Base-by-base conservation (phyloP, 2,113 vertebrate species). In the Saimiri boliviensis region DNA sequence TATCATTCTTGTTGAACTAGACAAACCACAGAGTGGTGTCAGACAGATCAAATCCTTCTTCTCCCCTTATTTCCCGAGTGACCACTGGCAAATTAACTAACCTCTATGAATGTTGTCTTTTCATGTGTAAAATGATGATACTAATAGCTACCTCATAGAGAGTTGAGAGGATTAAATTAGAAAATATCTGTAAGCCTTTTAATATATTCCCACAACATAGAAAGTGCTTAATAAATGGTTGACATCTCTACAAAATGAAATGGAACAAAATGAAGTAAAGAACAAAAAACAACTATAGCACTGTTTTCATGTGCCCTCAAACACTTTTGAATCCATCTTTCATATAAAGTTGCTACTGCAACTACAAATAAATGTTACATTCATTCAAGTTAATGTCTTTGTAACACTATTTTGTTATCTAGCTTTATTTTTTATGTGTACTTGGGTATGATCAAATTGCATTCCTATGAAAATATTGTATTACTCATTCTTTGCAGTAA, bases 91-190 rank as follows among this genome's bases (percentile, higher is more conserved):
- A 84, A 49, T 30, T 68, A 49, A 27, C 32, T 11, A 32, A 25
- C 6, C 40, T 58, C 58, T 45, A 6, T 0, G 2, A 42, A 81
- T 0, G 0, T 2, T 21, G 13, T 66, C 21, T 52, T 47, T 83
- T 91, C 32, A 27, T 40, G 42, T 77, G 23, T 6, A 56, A 42
- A 70, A 27, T 8, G 71, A 76, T 13, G 27, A 20, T 19, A 49
- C 14, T 16, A 66, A 32, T 3, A 85, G n/a, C 25, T n/a, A 60
- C 3, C 19, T 45, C 32, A 35, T 19, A 45, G 32, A 94, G 32
- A 23, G 9, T 12, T 5, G 17, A 58, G 66, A 89, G 32, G 32
- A 68, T 37, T 82, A 21, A 71, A 37, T 66, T 54, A 6, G 27
- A 71, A 89, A 68, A 85, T 70, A 13, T 1, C 56, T 37, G 4